A percentile compares a stretch with the other conserved stretches of the same genome.
Conservation (phyloP, 2,888 invertebrate genomes). For the Drosophila tanythrix region DNA sequence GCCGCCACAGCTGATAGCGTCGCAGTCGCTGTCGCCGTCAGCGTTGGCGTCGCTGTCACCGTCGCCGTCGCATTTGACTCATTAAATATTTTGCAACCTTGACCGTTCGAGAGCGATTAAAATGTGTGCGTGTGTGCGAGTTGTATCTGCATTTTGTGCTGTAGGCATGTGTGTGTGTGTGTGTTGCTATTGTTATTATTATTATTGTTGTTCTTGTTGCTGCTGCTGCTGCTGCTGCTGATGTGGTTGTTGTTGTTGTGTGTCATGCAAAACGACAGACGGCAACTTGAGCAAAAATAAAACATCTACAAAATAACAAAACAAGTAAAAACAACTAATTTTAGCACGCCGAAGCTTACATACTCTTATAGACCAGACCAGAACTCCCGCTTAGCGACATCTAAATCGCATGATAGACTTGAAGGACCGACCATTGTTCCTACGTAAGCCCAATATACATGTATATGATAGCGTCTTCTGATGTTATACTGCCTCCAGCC, state of each 20-base stretch:
- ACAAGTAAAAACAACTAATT: background rate
- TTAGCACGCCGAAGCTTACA: background rate
- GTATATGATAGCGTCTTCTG: too few relatives aligned
- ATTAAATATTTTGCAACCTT: slow-evolving; percentile 82
- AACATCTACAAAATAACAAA: slow-evolving; percentile 1
- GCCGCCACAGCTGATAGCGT: slow-evolving; percentile 59
- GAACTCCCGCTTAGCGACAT: background rate
- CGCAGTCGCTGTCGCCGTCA: slow-evolving; percentile 18
- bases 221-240: slow-evolving; percentile 9
- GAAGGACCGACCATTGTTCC: background rate
- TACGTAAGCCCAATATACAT: background rate
- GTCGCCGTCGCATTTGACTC: slow-evolving; percentile 70
- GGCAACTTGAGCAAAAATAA: slow-evolving; percentile 32
- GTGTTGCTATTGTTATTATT: slow-evolving; percentile 17
- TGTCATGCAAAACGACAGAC: slow-evolving; percentile 36
- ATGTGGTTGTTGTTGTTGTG: slow-evolving; percentile 40
- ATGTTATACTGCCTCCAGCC: too few relatives aligned
- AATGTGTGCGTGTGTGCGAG: slow-evolving; percentile 40
- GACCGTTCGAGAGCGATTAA: slow-evolving; percentile 82
- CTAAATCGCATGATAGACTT: background rate
- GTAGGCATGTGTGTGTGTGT: slow-evolving; percentile 40
- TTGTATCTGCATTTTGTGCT: slow-evolving; percentile 18
- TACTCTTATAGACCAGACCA: background rate
- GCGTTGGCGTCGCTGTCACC: slow-evolving; percentile 21
- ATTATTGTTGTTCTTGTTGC: background rate